phyloP scores from a whole-genome alignment of 2,888 invertebrate genomes.

The Cartodere bifasciata region DNA sequence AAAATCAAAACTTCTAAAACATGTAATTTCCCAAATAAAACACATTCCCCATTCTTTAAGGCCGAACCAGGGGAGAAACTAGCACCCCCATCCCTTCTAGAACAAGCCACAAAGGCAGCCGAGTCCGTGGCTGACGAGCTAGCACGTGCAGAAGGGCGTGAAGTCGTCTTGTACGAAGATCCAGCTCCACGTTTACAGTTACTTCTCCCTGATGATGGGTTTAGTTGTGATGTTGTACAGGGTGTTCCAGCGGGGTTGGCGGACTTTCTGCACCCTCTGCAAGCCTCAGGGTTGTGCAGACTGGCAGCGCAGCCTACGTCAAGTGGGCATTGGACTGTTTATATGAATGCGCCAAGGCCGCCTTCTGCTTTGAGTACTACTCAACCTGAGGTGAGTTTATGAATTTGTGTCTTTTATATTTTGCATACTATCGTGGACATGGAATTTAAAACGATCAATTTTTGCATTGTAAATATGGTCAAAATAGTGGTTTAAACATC shows the following conservation, averaged over 20 bases:
- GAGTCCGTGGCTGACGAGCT: conserved; percentile 85
- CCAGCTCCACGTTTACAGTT: conserved; percentile 81
- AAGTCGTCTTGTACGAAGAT: conserved; percentile 83
- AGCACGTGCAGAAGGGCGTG: conserved; percentile 79
- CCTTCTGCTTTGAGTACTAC: conserved; percentile 32
- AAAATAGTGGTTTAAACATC: no score
- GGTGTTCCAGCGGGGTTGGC: conserved; percentile 89
- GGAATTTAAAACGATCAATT: no score
- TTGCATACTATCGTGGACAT: no score
- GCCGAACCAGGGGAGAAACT: conserved; percentile 37
- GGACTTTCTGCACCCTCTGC: conserved; percentile 74
- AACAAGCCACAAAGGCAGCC: conserved; percentile 64
- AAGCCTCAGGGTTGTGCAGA: conserved; percentile 76
- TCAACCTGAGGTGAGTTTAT: conserved; percentile 31
- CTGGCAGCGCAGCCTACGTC: conserved; percentile 84
- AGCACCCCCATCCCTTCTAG: conserved; percentile 45
- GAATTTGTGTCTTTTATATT: no score
- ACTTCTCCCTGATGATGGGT: conserved; percentile 90
- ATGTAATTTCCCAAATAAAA: no score
- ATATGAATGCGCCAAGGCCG: conserved; percentile 50
- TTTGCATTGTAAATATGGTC: no score
- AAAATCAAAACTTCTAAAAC: no score
- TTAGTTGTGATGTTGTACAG: conserved; percentile 76
- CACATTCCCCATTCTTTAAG: conserved; percentile 26
- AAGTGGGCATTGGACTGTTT: conserved; percentile 91